Percentiles rank a stretch among this genome's conserved stretches.
phyloP scores from a whole-genome alignment of 2,113 vertebrate species.

The Pelmatolapia mariae region DNA sequence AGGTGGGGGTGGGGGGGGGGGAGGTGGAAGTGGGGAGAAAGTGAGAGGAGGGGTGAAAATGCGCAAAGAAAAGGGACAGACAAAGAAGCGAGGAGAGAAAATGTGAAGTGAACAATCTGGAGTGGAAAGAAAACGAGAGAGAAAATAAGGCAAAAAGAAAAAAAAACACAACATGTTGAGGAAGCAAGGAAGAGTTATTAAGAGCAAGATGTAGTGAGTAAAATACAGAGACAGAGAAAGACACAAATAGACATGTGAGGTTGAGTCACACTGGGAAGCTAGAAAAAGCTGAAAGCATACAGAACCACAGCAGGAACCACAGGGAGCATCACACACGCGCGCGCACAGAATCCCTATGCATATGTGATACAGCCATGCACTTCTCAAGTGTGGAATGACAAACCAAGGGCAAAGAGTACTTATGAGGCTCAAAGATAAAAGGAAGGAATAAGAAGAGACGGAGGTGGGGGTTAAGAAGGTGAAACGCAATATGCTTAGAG shows the following conservation, averaged over 20 bases:
- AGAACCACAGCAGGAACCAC: conserved; percentile 38
- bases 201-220: background rate
- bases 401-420: conserved; percentile 24
- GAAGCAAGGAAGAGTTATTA: background rate
- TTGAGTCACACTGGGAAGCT: conserved; percentile 59
- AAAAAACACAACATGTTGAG: background rate
- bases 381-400: conserved; percentile 14
- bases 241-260: conserved; percentile 56
- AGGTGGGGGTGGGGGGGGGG: fast-evolving
- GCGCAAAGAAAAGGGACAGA: background rate
- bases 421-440: background rate
- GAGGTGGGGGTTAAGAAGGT: conserved; percentile 20
- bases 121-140: background rate
- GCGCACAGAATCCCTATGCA: conserved; percentile 1
- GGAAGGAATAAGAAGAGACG: background rate
- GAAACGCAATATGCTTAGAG: background rate
- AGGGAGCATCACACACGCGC: background rate
- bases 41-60: background rate
- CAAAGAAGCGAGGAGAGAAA: background rate
- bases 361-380: conserved; percentile 15
- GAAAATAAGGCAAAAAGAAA: background rate
- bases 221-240: background rate
- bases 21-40: background rate
- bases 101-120: background rate
- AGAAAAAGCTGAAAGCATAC: conserved; percentile 47